These are phyloP conservation scores for Bimastos eiseni DNA, from an alignment of 2,888 invertebrate species.

Conservation along the genomic window DNA sequence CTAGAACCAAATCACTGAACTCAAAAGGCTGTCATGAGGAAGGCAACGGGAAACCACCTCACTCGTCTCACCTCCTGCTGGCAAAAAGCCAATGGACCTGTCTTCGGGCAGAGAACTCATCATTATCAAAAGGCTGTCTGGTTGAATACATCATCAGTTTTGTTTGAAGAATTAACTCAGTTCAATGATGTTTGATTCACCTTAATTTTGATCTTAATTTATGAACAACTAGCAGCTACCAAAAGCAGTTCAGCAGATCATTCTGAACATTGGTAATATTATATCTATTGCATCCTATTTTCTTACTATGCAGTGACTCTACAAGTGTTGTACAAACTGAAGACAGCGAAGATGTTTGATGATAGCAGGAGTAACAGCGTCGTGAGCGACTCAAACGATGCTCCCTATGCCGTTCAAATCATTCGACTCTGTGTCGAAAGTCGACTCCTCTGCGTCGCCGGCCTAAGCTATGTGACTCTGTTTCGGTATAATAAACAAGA, in stretches of 20 bases:
- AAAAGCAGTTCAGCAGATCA: background rate
- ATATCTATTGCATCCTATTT: background rate
- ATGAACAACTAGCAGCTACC: background rate
- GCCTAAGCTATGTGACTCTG: constrained; percentile 88
- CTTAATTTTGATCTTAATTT: background rate
- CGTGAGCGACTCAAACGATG: constrained; percentile 64
- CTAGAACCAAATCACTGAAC: background rate
- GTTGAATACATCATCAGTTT: too few species aligned
- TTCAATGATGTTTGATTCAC: background rate
- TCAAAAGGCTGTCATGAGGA: too few species aligned
- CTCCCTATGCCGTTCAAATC: constrained; percentile 86
- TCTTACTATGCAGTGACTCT: constrained; percentile 77
- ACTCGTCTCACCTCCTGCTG: too few species aligned
- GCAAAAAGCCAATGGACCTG: too few species aligned
- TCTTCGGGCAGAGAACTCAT: too few species aligned
- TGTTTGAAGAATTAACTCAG: background rate
- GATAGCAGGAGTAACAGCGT: constrained; percentile 66
- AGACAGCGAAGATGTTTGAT: constrained; percentile 89
- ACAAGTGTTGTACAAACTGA: constrained; percentile 94
- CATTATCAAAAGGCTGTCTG: too few species aligned
- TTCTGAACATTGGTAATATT: background rate
- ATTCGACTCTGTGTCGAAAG: constrained; percentile 88
- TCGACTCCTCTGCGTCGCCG: constrained; percentile 83
- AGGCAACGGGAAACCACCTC: too few species aligned
- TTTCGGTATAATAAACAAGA: constrained; percentile 94